Base-by-base conservation (phyloP, 2,888 invertebrate species). In the Hypselothyrea guttata region DNA sequence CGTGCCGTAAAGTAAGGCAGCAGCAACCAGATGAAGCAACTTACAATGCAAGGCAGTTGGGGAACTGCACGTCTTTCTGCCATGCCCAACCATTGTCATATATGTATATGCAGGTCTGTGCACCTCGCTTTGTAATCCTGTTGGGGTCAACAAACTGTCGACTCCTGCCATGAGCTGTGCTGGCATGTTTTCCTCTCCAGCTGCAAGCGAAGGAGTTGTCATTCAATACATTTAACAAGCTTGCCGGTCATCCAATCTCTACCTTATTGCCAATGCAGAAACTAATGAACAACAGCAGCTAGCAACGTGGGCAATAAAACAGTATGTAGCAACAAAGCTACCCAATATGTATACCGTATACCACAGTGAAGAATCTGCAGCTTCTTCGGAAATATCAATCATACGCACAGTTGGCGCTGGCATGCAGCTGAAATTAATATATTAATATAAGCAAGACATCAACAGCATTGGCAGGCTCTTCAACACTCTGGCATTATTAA, bases 91-190 rank as follows among this genome's bases (percentile, higher is more conserved):
- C 73, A 78, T 82, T 78, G 82, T 66, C 56, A 65, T 60, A 55
- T 52, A 45, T 48, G 22, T 64, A 38, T 28, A n/a, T 44, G 44
- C 42, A 48, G 53, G 27, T 45, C 51, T 49, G 41, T 42, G 37
- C 27, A 8, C 38, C 15, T 27, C 44, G 22, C 48, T 48, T 47
- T 59, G 60, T 52, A 51, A 41, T 12, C 12, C 45, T 38, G 45
- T 11, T 34, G 53, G 70, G 78, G 79, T 78, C 78, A 78, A 82
- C 73, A 75, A 78, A 82, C 78, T 67, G 62, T 54, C 64, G 68
- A 44, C 18, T 7, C 22, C 9, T 45, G 45, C 11, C 47, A 31
- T 33, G 38, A 31, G 5, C 54, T 28, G 11, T 31, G 22, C 31
- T 42, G 46, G 34, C 51, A 44, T 37, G 28, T 35, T 34, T 13